phyloP scores from a whole-genome alignment of 2,113 vertebrate genomes.

The Phycodurus eques region DNA sequence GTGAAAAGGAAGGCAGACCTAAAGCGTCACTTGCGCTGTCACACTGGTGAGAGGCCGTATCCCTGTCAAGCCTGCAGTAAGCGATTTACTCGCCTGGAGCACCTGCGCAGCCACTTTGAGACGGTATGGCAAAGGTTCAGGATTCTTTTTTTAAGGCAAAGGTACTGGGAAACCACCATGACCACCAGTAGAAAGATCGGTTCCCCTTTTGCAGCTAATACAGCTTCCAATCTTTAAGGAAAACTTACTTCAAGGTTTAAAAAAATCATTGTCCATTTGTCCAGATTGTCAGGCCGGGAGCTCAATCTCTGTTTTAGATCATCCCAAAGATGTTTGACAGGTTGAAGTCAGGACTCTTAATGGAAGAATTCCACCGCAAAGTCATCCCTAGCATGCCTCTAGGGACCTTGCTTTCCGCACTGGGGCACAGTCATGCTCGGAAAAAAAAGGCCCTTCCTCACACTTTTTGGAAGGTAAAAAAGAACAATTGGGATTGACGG shows the following conservation, averaged over 20 bases:
- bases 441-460: too few species aligned
- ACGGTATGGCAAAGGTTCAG: slow-evolving; percentile 75
- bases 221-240: not conserved
- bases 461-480: too few species aligned
- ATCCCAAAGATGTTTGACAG: too few species aligned
- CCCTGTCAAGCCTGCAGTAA: slow-evolving; percentile 96
- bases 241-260: not conserved
- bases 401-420: too few species aligned
- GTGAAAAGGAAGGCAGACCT: slow-evolving; percentile 97
- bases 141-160: not conserved
- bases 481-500: too few species aligned
- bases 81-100: slow-evolving; percentile 92
- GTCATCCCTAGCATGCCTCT: too few species aligned
- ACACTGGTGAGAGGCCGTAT: slow-evolving; percentile 93
- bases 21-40: slow-evolving; percentile 94
- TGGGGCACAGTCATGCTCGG: too few species aligned
- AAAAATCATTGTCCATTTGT: not conserved
- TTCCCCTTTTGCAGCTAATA: not conserved
- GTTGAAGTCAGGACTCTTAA: too few species aligned
- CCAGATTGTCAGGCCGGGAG: not conserved
- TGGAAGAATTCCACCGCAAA: too few species aligned
- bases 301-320: not conserved
- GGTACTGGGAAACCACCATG: not conserved
- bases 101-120: slow-evolving; percentile 94
- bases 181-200: not conserved